A percentile compares a stretch with the other conserved stretches of the same genome.
phyloP scores from a whole-genome alignment of 1,140 invertebrate species.

The Heliconius eleuchia region DNA sequence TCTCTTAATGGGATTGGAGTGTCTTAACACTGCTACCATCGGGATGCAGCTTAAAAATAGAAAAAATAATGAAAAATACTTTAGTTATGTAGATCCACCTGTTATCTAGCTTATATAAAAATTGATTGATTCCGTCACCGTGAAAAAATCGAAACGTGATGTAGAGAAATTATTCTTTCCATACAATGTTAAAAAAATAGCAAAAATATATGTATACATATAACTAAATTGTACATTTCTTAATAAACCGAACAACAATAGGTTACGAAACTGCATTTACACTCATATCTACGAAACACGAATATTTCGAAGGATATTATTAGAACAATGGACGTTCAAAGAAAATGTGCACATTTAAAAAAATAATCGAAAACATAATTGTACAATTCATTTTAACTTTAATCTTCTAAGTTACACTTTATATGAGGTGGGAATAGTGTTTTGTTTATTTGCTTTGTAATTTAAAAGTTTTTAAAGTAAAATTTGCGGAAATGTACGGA shows the following conservation, averaged over 20 bases:
- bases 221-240: not conserved
- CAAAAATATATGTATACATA: not conserved
- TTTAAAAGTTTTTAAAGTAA: too few relatives aligned
- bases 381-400: not conserved
- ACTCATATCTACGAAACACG: not conserved
- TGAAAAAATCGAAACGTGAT: too few relatives aligned
- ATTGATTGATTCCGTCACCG: too few relatives aligned
- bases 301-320: constrained; percentile 12
- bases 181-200: too few relatives aligned
- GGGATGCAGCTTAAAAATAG: too few relatives aligned
- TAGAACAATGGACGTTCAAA: constrained; percentile 2
- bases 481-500: too few relatives aligned
- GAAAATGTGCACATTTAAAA: not conserved
- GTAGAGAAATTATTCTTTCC: too few relatives aligned
- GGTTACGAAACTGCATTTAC: not conserved
- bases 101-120: too few relatives aligned
- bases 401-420: not conserved
- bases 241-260: not conserved
- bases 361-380: constrained; percentile 3
- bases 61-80: too few relatives aligned
- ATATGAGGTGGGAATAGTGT: not conserved
- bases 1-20: not conserved
- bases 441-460: not conserved
- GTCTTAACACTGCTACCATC: not conserved
- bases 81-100: too few relatives aligned